These are phyloP conservation scores for Onthophagus taurus DNA, from an alignment of 1,140 invertebrate species.

Conservation along the genomic window DNA sequence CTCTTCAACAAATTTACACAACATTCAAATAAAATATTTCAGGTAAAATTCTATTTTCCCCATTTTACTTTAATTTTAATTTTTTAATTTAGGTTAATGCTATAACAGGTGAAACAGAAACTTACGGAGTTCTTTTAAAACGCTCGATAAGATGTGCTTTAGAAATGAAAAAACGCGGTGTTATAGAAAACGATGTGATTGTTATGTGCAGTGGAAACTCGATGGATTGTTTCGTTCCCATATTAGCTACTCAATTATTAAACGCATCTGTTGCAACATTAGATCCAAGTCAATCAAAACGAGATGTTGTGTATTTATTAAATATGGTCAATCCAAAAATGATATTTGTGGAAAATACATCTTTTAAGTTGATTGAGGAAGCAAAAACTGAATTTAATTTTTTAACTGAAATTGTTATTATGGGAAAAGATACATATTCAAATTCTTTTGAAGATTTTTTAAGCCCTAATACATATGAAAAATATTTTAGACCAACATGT, in stretches of 20 bases:
- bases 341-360: slow-evolving; percentile 30
- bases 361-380: slow-evolving; percentile 19
- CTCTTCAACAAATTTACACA: slow-evolving; percentile 1
- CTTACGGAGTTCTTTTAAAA: slow-evolving; percentile 24
- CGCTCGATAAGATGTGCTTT: slow-evolving; percentile 31
- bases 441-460: too few species aligned
- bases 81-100: slow-evolving; percentile 30
- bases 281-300: slow-evolving; percentile 11
- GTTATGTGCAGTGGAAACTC: slow-evolving; percentile 31
- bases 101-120: slow-evolving; percentile 32
- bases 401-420: slow-evolving; percentile 28
- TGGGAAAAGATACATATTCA: slow-evolving; percentile 25
- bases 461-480: neutral
- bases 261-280: slow-evolving; percentile 18
- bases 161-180: slow-evolving; percentile 26
- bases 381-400: slow-evolving; percentile 14
- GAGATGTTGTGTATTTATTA: slow-evolving; percentile 28
- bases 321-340: slow-evolving; percentile 33
- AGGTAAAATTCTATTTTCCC: neutral
- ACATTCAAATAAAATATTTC: slow-evolving; percentile 3
- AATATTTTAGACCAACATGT: neutral
- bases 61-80: neutral
- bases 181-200: slow-evolving; percentile 32
- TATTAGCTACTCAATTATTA: slow-evolving; percentile 28
- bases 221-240: slow-evolving; percentile 30